Percentiles rank a stretch among this genome's conserved stretches.
Conservation (phyloP, 2,113 vertebrate species). For the Platysteira castanea region DNA sequence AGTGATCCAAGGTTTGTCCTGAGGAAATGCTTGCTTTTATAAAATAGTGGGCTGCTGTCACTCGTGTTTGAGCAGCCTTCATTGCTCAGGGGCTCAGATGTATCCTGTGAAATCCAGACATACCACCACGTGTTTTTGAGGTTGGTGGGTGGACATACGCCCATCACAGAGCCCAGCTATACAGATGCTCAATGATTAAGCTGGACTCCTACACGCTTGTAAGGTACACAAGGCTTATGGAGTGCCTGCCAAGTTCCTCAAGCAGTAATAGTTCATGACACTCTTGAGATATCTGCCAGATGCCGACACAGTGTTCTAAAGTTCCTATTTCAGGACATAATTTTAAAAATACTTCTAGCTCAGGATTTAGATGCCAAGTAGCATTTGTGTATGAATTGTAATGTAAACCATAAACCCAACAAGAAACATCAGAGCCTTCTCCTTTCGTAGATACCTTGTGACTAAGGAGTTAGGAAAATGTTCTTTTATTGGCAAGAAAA, state of each 20-base stretch:
- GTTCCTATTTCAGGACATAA: constrained; percentile 64
- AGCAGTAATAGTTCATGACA: constrained; percentile 54
- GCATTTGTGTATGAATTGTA: constrained; percentile 44
- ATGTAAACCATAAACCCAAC: constrained; percentile 44
- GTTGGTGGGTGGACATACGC: not conserved
- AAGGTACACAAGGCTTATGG: constrained; percentile 15
- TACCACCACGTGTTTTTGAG: not conserved
- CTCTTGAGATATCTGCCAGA: constrained; percentile 62
- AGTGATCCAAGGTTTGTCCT: not conserved
- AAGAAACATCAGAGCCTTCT: constrained; percentile 44
- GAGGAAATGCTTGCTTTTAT: not conserved
- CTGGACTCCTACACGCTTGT: constrained; percentile 19
- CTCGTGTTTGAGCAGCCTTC: not conserved
- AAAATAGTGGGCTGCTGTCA: not conserved
- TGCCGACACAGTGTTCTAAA: constrained; percentile 43
- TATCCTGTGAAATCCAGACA: not conserved
- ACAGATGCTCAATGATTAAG: constrained; percentile 20
- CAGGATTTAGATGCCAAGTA: constrained; percentile 54
- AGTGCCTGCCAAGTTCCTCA: constrained; percentile 55
- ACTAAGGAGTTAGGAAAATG: not conserved
- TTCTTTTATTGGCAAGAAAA: constrained; percentile 25
- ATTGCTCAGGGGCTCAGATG: not conserved
- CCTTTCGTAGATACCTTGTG: not conserved
- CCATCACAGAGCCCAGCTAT: not conserved
- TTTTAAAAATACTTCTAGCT: constrained; percentile 59